phyloP scores from a whole-genome alignment of 2,797 vertebrate genomes.

The Uromys caudimaculatus region DNA sequence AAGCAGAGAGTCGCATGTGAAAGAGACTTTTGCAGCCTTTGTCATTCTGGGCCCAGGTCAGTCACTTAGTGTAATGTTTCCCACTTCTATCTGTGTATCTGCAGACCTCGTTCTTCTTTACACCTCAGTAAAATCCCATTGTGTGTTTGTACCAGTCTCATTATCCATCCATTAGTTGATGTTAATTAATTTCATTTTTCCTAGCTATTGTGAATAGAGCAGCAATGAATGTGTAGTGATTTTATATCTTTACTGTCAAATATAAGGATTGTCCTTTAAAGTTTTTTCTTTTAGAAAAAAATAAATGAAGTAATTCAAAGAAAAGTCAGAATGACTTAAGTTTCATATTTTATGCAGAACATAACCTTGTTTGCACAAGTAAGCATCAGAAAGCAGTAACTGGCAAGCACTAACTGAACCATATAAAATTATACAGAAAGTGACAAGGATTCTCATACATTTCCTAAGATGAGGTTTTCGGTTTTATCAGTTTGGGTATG shows the following conservation, averaged over 20 bases:
- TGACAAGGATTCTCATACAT: not conserved
- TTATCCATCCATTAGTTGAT: not conserved
- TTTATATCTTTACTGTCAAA: not conserved
- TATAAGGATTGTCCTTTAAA: not conserved
- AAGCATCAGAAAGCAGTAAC: not conserved
- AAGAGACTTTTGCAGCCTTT: not conserved
- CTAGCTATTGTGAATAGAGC: not conserved
- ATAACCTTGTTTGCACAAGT: not conserved
- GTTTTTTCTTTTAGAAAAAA: constrained; percentile 9
- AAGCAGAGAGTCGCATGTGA: not conserved
- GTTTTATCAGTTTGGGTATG: not conserved
- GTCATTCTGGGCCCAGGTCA: not conserved
- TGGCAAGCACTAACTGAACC: not conserved
- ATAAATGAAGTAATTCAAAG: not conserved
- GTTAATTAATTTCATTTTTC: not conserved
- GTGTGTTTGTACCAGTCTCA: not conserved
- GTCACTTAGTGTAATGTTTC: not conserved
- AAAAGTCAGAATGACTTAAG: not conserved
- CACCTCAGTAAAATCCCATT: not conserved
- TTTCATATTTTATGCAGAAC: not conserved
- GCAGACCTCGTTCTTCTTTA: not conserved
- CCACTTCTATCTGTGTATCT: not conserved
- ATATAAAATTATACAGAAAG: not conserved
- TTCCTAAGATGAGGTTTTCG: not conserved
- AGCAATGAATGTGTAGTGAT: not conserved